Conservation (phyloP, 2,113 vertebrate genomes). For the Carassius auratus region DNA sequence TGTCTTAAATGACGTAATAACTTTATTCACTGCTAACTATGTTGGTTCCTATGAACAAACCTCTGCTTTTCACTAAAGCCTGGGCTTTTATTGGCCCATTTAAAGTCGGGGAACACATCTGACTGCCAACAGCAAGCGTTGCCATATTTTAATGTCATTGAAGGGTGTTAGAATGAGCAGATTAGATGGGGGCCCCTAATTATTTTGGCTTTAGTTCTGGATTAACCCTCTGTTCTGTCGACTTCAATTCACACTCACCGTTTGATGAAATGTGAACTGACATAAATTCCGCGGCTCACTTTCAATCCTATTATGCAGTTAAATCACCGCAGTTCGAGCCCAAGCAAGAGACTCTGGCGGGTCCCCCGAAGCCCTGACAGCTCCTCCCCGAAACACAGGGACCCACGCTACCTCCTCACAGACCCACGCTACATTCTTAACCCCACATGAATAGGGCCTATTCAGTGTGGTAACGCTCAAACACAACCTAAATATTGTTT, state of each 20-base stretch:
- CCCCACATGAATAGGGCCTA: conserved; percentile 77
- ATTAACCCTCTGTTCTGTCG: conserved; percentile 83
- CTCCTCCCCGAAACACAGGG: conserved; percentile 75
- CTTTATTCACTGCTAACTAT: background rate
- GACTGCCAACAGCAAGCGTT: conserved; percentile 44
- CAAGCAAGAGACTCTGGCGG: conserved; percentile 80
- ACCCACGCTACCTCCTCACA: conserved; percentile 77
- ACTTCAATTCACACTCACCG: conserved; percentile 76
- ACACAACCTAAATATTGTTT: conserved; percentile 89
- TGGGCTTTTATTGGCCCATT: conserved; percentile 53
- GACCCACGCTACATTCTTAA: conserved; percentile 83
- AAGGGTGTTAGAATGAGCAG: conserved; percentile 79
- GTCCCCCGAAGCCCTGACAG: conserved; percentile 80
- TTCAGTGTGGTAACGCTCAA: conserved; percentile 81
- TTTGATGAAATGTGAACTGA: conserved; percentile 89
- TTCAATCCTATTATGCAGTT: conserved; percentile 86
- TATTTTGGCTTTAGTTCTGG: conserved; percentile 92
- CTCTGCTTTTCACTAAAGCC: conserved; percentile 8
- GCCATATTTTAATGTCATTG: conserved; percentile 70
- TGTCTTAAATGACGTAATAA: background rate
- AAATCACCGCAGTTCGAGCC: conserved; percentile 82
- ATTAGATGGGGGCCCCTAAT: conserved; percentile 89
- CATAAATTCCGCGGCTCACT: conserved; percentile 87
- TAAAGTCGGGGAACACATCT: conserved; percentile 50
- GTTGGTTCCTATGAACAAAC: background rate